A percentile compares a stretch with the other conserved stretches of the same genome.
Evolutionary conservation across 2,113 vertebrate genomes (phyloP).

Genomic region (Nanorana parkeri): DNA sequence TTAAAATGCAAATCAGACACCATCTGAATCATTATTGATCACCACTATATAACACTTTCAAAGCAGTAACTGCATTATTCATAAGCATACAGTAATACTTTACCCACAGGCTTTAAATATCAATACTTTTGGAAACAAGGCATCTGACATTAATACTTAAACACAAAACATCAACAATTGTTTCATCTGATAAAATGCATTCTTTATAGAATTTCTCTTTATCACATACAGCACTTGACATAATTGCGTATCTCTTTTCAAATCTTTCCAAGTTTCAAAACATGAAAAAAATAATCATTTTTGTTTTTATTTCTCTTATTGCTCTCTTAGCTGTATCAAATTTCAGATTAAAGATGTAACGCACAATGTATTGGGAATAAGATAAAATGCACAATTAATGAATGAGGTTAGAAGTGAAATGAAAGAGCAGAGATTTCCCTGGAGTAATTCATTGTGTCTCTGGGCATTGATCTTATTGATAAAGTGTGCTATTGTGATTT

Average conservation of each 20-base stretch:
- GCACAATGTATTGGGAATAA: neutral
- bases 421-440: neutral
- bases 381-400: conserved; percentile 1
- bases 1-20: conserved; percentile 25
- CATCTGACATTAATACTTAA: conserved; percentile 20
- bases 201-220: no score
- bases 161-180: neutral
- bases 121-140: conserved; percentile 1
- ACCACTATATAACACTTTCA: neutral
- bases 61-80: conserved; percentile 11
- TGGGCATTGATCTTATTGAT: conserved; percentile 38
- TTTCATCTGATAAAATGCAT: no score
- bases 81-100: conserved; percentile 7
- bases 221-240: no score
- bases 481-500: conserved; percentile 21
- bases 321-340: neutral
- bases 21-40: conserved; percentile 25
- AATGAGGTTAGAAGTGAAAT: conserved; percentile 1
- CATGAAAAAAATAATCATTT: neutral
- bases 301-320: neutral
- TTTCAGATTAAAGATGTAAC: neutral
- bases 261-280: no score
- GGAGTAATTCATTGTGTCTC: conserved; percentile 5
- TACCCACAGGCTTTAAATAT: conserved; percentile 17
- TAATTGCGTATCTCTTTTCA: no score